Conservation (phyloP, 2,888 invertebrate genomes). For the Mellilla xanthometata region DNA sequence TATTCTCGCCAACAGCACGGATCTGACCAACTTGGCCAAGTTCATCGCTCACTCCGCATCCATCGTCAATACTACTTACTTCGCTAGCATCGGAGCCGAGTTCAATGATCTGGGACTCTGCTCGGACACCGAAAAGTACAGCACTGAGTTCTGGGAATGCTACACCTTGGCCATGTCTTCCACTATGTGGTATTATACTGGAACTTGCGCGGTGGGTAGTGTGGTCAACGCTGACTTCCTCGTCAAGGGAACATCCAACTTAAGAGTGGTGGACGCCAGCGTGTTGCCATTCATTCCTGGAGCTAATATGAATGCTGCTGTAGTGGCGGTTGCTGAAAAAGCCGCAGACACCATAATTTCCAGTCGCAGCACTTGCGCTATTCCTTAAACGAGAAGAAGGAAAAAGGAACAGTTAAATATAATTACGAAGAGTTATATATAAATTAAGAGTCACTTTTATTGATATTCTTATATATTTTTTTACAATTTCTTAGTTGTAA, state of each 20-base stretch:
- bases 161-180: constrained; percentile 30
- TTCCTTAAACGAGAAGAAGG: too few relatives aligned
- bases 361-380: neutral
- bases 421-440: too few relatives aligned
- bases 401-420: too few relatives aligned
- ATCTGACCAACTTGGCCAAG: constrained; percentile 16
- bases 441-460: too few relatives aligned
- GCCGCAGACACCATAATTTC: constrained; percentile 23
- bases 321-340: constrained; percentile 30
- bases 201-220: constrained; percentile 33
- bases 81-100: constrained; percentile 19
- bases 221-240: constrained; percentile 28
- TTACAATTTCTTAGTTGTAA: too few relatives aligned
- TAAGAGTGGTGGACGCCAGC: constrained; percentile 34
- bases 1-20: constrained; percentile 7
- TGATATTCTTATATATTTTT: too few relatives aligned
- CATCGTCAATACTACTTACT: constrained; percentile 21
- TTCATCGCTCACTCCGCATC: constrained; percentile 4
- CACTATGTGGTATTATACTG: constrained; percentile 36
- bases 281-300: constrained; percentile 22
- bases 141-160: constrained; percentile 31
- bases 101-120: constrained; percentile 16
- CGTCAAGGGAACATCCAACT: constrained; percentile 21
- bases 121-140: neutral
- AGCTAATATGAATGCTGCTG: constrained; percentile 25